Conservation (phyloP, 1,140 invertebrate genomes). For the Hyposmocoma kahamanoa region DNA sequence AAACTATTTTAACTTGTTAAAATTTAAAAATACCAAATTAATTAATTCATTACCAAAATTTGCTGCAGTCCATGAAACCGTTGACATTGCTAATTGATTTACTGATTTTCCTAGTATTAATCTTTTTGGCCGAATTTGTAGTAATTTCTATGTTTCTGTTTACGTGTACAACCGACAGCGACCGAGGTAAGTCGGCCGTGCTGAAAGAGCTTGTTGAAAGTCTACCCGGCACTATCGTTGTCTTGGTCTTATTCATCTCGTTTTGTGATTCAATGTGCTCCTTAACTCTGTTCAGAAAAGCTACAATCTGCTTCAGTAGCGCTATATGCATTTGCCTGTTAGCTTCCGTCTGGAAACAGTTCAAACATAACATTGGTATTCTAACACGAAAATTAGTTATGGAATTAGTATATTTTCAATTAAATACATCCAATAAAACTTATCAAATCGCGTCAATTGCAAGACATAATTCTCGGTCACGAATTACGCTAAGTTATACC, state of each 20-base stretch:
- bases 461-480: too few species aligned
- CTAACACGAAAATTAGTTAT: too few species aligned
- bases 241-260: conserved; percentile 19
- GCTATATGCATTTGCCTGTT: conserved; percentile 86
- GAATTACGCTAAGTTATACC: neutral
- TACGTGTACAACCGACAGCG: conserved; percentile 49
- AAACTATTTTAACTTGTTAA: too few species aligned
- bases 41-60: conserved; percentile 37
- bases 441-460: too few species aligned
- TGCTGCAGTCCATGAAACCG: conserved; percentile 49
- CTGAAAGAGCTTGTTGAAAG: conserved; percentile 36
- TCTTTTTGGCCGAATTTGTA: conserved; percentile 43
- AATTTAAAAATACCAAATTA: neutral
- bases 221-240: conserved; percentile 61
- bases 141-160: conserved; percentile 53
- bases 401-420: too few species aligned
- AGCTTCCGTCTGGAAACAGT: conserved; percentile 79
- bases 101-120: conserved; percentile 56
- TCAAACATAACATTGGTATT: conserved; percentile 28
- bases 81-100: conserved; percentile 65
- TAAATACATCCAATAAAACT: conserved; percentile 41
- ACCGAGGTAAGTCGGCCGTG: conserved; percentile 72
- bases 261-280: conserved; percentile 75
- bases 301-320: conserved; percentile 84
- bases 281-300: conserved; percentile 82